Evolutionary conservation across 2,797 vertebrate species (phyloP).

Genomic region (Serranus cabrilla): DNA sequence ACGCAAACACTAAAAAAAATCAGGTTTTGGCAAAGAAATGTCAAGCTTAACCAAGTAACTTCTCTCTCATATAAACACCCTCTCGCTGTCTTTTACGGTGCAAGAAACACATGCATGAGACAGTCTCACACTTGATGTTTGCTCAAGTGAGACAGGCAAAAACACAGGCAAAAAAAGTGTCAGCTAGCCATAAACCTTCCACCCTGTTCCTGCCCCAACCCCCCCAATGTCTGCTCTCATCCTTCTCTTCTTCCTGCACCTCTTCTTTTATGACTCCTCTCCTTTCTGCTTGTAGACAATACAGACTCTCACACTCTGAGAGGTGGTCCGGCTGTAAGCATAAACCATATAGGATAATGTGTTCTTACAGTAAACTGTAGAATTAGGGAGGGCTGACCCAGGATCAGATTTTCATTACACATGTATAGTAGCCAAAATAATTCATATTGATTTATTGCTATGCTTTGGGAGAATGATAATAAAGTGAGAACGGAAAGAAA

Average conservation of each 20-base stretch:
- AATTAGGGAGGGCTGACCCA: no score
- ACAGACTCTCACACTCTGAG: slow-evolving; percentile 54
- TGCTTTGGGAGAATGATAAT: no score
- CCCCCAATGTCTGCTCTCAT: slow-evolving; percentile 73
- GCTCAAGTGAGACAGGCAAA: slow-evolving; percentile 62
- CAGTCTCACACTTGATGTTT: slow-evolving; percentile 57
- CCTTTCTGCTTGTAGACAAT: slow-evolving; percentile 79
- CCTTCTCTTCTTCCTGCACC: slow-evolving; percentile 78
- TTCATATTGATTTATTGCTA: no score
- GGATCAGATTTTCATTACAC: no score
- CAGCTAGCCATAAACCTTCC: slow-evolving; percentile 71
- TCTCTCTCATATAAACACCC: slow-evolving; percentile 13
- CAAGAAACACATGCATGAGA: slow-evolving; percentile 29
- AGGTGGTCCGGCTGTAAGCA: slow-evolving; percentile 15
- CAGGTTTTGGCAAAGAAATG: slow-evolving; percentile 7
- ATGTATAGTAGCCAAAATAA: no score
- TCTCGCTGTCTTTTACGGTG: slow-evolving; percentile 16
- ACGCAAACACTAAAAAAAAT: slow-evolving; percentile 24
- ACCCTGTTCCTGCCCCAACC: slow-evolving; percentile 69
- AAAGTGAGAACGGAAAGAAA: no score
- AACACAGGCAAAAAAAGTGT: slow-evolving; percentile 64
- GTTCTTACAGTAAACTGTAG: background rate
- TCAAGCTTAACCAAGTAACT: slow-evolving; percentile 10
- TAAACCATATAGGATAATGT: background rate
- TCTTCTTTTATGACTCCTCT: slow-evolving; percentile 78